Evolutionary conservation across 2,888 invertebrate genomes (phyloP), one percentile per base, ranked within the genome.

Genomic region (Empis stercorea): DNA sequence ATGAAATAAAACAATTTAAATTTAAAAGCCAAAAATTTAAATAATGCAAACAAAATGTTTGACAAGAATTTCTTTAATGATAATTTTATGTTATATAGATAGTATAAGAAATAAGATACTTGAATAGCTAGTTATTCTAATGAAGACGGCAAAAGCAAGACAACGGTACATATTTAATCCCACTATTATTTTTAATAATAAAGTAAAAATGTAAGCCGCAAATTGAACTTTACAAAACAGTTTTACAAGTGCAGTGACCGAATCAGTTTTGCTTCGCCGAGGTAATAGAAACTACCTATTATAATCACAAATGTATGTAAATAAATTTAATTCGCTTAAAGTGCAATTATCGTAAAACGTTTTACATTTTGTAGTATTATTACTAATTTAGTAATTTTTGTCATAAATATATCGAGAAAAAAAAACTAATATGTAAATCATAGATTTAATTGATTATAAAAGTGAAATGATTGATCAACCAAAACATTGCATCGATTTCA

Each of bases 311-410:
- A 17, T 6, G 9, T 61, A 66, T 58, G 64, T 66, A 52, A 62
- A 66, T 42, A 67, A 64, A 56, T 68, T 68, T 51, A 64, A 68
- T n/a, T n/a, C n/a, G n/a, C n/a, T 55, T 48, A 47, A 51, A 50
- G 48, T 54, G 43, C 4, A 27, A 27, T 27, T 27, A 9, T 27
- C 20, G 20, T 27, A 9, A 7, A 27, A 27, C 4, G 23, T 2
- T 27, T 4, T 7, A 9, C 6, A 9, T 27, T 27, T 27, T 27
- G 4, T 27, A 20, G 20, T 27, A 7, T 27, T 7, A 27, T 7
- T 27, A 27, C 5, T 6, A 27, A 7, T 7, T 27, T 27, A 27
- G 36, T 14, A 15, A 4, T 14, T 36, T n/a, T n/a, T 36, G n/a
- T 14, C 9, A 14, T 5, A 14, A 5, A 13, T 5, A 32, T 5